Conservation (phyloP, 2,113 vertebrate species). For the Pachycephala philippinensis region DNA sequence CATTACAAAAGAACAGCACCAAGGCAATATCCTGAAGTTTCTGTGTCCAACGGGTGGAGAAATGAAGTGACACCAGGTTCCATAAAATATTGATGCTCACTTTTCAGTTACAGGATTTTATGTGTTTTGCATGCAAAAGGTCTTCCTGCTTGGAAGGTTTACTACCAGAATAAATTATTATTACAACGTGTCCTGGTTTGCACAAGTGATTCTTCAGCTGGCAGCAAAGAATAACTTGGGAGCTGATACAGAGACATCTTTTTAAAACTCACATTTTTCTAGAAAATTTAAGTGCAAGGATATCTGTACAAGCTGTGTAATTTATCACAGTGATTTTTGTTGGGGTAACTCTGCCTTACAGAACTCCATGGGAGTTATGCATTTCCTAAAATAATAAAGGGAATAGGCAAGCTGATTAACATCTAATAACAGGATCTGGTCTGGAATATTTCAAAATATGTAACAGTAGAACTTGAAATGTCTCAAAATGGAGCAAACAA, state of each 20-base stretch:
- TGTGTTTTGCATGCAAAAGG: not conserved
- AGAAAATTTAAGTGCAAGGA: not conserved
- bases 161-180: not conserved
- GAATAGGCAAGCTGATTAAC: not conserved
- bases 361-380: conserved; percentile 88
- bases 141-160: not conserved
- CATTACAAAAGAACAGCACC: fast-evolving
- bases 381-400: conserved; percentile 68
- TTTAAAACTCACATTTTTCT: not conserved
- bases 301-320: not conserved
- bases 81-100: not conserved
- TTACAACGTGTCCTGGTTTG: not conserved
- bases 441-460: not conserved
- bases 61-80: not conserved
- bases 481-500: not conserved
- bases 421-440: not conserved
- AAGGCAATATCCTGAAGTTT: not conserved
- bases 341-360: fast-evolving
- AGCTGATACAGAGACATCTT: not conserved
- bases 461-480: not conserved
- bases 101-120: not conserved
- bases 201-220: not conserved
- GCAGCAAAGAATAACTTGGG: not conserved
- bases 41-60: not conserved
- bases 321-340: not conserved